A percentile compares a stretch with the other conserved stretches of the same genome.
phyloP scores from a whole-genome alignment of 2,113 vertebrate species.

The Scatophagus argus region DNA sequence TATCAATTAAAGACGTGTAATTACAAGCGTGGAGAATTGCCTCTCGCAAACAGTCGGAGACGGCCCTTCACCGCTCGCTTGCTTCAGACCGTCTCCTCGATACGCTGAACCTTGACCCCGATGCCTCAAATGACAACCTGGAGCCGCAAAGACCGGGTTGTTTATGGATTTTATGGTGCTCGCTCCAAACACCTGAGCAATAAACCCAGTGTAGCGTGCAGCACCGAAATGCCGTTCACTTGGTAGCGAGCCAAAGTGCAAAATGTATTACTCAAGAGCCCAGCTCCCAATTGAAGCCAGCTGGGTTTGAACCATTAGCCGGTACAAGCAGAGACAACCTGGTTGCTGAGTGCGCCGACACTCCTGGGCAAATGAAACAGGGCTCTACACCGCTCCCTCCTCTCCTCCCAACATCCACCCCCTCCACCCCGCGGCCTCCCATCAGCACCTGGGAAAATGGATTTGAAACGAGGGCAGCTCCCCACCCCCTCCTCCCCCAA shows the following conservation, averaged over 20 bases:
- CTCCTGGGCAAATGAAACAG: slow-evolving; percentile 74
- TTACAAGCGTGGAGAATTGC: slow-evolving; percentile 83
- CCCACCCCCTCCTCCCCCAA: slow-evolving; percentile 30
- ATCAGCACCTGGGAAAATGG: slow-evolving; percentile 82
- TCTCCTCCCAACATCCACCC: slow-evolving; percentile 43
- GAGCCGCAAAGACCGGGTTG: slow-evolving; percentile 21
- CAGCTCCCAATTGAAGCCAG: slow-evolving; percentile 68
- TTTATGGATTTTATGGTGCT: slow-evolving; percentile 69
- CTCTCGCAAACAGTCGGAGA: slow-evolving; percentile 72
- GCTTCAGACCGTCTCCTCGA: slow-evolving; percentile 19
- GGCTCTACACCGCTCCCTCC: slow-evolving; percentile 29
- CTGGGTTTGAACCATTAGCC: slow-evolving; percentile 78
- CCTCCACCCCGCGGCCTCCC: slow-evolving; percentile 67
- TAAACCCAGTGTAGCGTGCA: slow-evolving; percentile 49
- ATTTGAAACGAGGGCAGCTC: slow-evolving; percentile 78
- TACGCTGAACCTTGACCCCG: slow-evolving; percentile 54
- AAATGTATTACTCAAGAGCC: slow-evolving; percentile 69
- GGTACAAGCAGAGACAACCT: slow-evolving; percentile 75
- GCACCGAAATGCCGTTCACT: slow-evolving; percentile 37
- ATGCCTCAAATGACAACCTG: slow-evolving; percentile 32
- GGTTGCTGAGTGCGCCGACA: slow-evolving; percentile 57
- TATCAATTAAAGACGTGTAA: slow-evolving; percentile 88
- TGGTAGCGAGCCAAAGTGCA: slow-evolving; percentile 75
- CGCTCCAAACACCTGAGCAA: slow-evolving; percentile 72
- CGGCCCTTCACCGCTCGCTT: slow-evolving; percentile 20